Base-by-base conservation (phyloP, 2,113 vertebrate species). In the Puntigrus tetrazona region DNA sequence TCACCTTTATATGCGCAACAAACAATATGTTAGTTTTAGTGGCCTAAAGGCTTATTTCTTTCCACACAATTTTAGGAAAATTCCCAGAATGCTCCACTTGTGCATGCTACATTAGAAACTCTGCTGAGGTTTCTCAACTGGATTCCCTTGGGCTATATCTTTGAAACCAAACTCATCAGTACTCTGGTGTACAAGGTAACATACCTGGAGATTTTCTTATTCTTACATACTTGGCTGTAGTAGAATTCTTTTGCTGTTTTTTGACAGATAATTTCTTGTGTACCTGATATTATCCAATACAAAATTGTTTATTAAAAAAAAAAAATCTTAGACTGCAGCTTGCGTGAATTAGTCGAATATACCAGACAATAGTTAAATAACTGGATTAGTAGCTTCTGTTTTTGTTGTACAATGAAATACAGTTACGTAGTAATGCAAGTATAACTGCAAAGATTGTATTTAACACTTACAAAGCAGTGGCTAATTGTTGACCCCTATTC, bases 131-230 rank as follows among this genome's bases (percentile, higher is more conserved):
- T 99, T 91, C 95, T 99, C 81, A 99, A 99, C 94, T 99, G 98
- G 98, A 99, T 99, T 94, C 98, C 98, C 36, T 93, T 99, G 88
- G 98, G 98, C 52, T 99, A 99, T 91, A 99, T 99, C 91, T 99
- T 99, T 94, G 98, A 99, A 93, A 99, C 98, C 85, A 99, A 99
- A 91, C 93, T 99, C 90, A 99, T 99, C 93, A 99, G 98, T 94
- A 99, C 98, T 31, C 92, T 99, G 92, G 98, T 99, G 92, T 99
- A 99, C 89, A 99, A 99, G 97, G 98, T 99, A 93, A 8, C n/a
- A 50, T 2, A 29, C 45, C 57, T 80, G 61, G 2, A 65, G 8
- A 31, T 63, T 47, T 43, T 80, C 18, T 43, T 25, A 34, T 22
- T 25, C 6, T 57, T 59, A 41, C 31, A 41, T 2, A 55, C 50